Evolutionary conservation across 92 coral and sea anemone species (phyloP).

Genomic region (Epizoanthus ramosus): DNA sequence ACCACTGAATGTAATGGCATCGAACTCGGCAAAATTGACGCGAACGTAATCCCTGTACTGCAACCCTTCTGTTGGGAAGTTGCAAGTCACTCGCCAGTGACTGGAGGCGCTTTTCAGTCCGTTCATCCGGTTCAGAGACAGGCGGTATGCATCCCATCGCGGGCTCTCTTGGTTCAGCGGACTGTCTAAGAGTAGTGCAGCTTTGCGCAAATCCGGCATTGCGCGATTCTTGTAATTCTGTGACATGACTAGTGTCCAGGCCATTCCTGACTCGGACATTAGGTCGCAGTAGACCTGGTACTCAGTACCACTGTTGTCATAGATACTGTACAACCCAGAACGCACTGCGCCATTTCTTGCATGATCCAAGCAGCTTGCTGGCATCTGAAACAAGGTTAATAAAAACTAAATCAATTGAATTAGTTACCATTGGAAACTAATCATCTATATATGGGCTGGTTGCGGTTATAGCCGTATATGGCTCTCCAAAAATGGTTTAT

Average conservation of each 20-base stretch:
- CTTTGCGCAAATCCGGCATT: background rate
- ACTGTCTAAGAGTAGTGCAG: background rate
- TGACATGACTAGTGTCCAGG: constrained; percentile 31
- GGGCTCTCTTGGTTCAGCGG: constrained; percentile 21
- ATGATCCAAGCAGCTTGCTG: constrained; percentile 22
- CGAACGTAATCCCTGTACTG: constrained; percentile 42
- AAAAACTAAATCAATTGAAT: no score
- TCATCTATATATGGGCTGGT: no score
- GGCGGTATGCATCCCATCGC: constrained; percentile 25
- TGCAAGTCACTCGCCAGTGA: constrained; percentile 55
- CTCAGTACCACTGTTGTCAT: background rate
- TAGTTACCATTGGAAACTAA: no score
- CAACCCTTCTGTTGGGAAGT: constrained; percentile 38
- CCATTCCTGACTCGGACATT: constrained; percentile 7
- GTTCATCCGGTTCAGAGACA: constrained; percentile 18
- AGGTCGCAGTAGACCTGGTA: constrained; percentile 28
- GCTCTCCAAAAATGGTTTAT: no score
- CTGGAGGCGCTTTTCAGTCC: constrained; percentile 31
- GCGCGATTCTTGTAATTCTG: constrained; percentile 2
- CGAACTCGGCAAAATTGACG: constrained; percentile 4
- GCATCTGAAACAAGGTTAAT: background rate
- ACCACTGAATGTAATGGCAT: constrained; percentile 14
- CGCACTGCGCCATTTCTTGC: constrained; percentile 1
- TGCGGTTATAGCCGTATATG: no score
- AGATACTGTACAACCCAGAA: constrained; percentile 11